Conservation (phyloP, 1,140 invertebrate genomes). For the Pseudomyrmex pallidus region DNA sequence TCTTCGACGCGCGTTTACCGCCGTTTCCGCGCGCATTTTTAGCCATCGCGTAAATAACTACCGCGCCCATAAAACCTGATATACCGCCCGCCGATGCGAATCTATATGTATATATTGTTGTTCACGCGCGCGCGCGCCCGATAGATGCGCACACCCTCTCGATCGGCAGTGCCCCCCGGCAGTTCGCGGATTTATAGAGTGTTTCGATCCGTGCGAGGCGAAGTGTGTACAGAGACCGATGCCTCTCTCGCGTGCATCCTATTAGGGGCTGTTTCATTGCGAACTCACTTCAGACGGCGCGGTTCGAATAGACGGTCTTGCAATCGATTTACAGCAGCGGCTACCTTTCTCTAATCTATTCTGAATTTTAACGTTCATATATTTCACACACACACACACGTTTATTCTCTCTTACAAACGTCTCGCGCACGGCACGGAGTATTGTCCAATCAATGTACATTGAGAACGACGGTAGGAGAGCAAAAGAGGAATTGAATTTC, state of each 20-base stretch:
- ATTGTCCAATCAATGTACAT: slow-evolving; percentile 80
- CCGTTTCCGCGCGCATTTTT: slow-evolving; percentile 79
- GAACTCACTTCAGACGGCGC: not conserved
- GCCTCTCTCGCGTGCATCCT: slow-evolving; percentile 31
- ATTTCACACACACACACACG: not conserved
- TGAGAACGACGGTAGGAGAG: slow-evolving; percentile 69
- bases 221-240: slow-evolving; percentile 34
- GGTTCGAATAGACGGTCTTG: not conserved
- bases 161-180: slow-evolving; percentile 49
- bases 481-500: slow-evolving; percentile 65
- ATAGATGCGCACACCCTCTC: slow-evolving; percentile 69
- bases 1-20: slow-evolving; percentile 76
- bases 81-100: slow-evolving; percentile 76
- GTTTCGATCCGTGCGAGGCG: slow-evolving; percentile 18
- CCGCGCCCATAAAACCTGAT: slow-evolving; percentile 80
- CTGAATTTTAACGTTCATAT: not conserved
- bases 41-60: slow-evolving; percentile 82
- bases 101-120: slow-evolving; percentile 82
- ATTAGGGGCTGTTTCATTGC: slow-evolving; percentile 46
- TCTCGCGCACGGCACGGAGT: slow-evolving; percentile 1
- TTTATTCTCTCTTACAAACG: not conserved
- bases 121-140: slow-evolving; percentile 17
- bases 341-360: not conserved
- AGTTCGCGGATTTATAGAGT: slow-evolving; percentile 71
- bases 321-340: not conserved